These are phyloP conservation scores for Zophobas atratus DNA, from an alignment of 1,140 invertebrate species.

Conservation along the genomic window DNA sequence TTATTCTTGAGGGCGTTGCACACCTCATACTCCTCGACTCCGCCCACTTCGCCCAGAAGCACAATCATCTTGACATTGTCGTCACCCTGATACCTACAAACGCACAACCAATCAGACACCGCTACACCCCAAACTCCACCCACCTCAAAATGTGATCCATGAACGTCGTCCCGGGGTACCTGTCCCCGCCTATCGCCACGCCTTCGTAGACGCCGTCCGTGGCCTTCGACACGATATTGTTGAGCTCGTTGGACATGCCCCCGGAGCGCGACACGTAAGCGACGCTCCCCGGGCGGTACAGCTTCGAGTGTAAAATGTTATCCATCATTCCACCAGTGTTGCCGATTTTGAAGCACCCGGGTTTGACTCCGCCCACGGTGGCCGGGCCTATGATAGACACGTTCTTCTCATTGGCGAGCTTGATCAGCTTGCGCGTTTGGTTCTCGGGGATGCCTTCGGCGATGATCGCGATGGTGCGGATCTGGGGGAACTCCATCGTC, in stretches of 20 bases:
- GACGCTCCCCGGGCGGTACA: constrained; percentile 96
- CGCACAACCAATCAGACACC: too few species aligned
- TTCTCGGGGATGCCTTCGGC: constrained; percentile 99
- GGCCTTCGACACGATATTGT: constrained; percentile 98
- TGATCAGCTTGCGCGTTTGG: constrained; percentile 95
- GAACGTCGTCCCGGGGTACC: constrained; percentile 98
- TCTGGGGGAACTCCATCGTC: constrained; percentile 92
- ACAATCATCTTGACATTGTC: constrained; percentile 95
- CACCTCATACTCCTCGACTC: constrained; percentile 99
- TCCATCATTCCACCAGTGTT: constrained; percentile 99
- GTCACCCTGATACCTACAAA: constrained; percentile 76
- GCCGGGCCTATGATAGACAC: constrained; percentile 97
- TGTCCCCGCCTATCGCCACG: constrained; percentile 99
- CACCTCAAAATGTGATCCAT: constrained; percentile 96
- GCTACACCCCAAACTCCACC: not conserved
- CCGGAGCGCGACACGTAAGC: constrained; percentile 99
- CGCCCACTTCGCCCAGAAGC: constrained; percentile 97
- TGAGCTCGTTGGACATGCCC: constrained; percentile 99
- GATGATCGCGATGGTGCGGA: constrained; percentile 98
- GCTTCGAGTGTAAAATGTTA: constrained; percentile 97
- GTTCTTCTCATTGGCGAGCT: constrained; percentile 84
- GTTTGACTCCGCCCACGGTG: constrained; percentile 98
- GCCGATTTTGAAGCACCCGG: constrained; percentile 99
- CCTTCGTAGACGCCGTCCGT: constrained; percentile 99
- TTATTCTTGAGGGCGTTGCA: constrained; percentile 89